A percentile compares a stretch with the other conserved stretches of the same genome.
phyloP scores from a whole-genome alignment of 2,113 vertebrate species.

The Falco punctatus region DNA sequence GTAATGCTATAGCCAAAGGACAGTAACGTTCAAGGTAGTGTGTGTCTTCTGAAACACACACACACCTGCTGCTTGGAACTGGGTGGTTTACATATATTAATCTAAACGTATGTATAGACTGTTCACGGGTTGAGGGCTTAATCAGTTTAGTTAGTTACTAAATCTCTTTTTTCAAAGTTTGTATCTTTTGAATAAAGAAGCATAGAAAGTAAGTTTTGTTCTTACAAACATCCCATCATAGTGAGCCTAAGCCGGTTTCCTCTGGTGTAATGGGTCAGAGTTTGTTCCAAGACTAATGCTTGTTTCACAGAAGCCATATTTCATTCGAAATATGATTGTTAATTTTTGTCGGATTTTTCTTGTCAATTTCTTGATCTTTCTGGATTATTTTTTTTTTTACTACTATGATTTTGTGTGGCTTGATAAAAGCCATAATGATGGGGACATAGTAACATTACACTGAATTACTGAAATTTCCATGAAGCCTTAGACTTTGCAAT shows the following conservation, averaged over 20 bases:
- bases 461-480: constrained; percentile 7
- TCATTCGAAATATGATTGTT: constrained; percentile 18
- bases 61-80: fast-evolving
- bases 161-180: background rate
- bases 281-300: background rate
- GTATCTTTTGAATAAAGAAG: background rate
- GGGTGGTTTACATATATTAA: background rate
- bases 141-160: background rate
- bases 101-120: background rate
- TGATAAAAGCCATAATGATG: constrained; percentile 32
- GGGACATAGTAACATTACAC: background rate
- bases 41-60: background rate
- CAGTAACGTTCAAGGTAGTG: background rate
- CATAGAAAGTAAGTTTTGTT: background rate
- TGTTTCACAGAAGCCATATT: background rate
- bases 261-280: background rate
- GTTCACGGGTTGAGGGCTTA: background rate
- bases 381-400: background rate
- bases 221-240: background rate
- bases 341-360: background rate
- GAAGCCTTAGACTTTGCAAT: constrained; percentile 45
- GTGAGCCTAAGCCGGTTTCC: background rate
- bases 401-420: constrained; percentile 19
- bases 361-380: background rate
- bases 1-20: background rate